Evolutionary conservation across 2,113 vertebrate species (phyloP).

Genomic region (Psammodynastes pulverulentus): DNA sequence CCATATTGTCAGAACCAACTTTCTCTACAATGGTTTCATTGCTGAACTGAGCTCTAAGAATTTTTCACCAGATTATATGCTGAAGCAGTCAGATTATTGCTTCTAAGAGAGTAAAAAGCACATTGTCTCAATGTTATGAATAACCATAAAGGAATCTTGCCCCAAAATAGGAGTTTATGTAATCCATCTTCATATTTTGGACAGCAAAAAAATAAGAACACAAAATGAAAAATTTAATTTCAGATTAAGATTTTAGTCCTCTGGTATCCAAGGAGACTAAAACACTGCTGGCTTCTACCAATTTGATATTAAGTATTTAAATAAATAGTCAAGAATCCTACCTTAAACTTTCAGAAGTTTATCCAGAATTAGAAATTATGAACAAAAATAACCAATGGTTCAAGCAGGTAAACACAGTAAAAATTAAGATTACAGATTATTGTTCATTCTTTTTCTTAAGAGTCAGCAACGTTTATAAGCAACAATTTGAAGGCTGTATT

Average conservation of each 20-base stretch:
- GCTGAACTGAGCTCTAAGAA: not conserved
- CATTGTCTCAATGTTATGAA: not conserved
- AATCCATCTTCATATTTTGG: not conserved
- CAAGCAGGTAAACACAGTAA: not conserved
- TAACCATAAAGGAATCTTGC: not conserved
- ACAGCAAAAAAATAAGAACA: not conserved
- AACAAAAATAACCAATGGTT: not conserved
- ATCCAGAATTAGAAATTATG: not conserved
- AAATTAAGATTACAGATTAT: not conserved
- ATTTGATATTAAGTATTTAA: not conserved
- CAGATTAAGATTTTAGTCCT: not conserved
- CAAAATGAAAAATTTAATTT: not conserved
- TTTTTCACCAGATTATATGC: not conserved
- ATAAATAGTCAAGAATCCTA: not conserved
- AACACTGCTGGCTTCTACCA: not conserved
- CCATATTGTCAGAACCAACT: not conserved
- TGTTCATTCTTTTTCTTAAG: not conserved
- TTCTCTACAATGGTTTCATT: not conserved
- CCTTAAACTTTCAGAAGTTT: not conserved
- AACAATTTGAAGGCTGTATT: not conserved
- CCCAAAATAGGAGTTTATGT: not conserved
- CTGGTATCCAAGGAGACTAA: not conserved
- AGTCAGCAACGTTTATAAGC: not conserved
- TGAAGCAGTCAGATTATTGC: not conserved
- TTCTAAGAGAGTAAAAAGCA: not conserved